These are phyloP conservation scores for Leptobrachium ailaonicum DNA, from an alignment of 2,113 vertebrate species.

Conservation along the genomic window DNA sequence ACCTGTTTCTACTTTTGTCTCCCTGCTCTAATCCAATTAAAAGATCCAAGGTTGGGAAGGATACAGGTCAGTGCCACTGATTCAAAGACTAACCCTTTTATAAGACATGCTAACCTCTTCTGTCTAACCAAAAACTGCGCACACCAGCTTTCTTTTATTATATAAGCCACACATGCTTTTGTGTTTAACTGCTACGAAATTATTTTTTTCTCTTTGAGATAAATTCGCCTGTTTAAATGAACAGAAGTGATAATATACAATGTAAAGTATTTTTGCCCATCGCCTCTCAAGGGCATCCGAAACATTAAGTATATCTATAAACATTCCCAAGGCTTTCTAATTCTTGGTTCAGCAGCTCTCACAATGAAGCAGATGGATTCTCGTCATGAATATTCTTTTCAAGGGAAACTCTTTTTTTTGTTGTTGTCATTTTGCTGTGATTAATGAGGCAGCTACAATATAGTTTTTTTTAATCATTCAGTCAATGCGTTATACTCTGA, in stretches of 20 bases:
- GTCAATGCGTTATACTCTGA: neutral
- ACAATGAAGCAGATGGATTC: slow-evolving; percentile 36
- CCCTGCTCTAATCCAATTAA: too few species aligned
- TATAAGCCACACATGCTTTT: too few species aligned
- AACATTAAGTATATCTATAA: slow-evolving; percentile 23
- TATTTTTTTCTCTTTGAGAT: too few species aligned
- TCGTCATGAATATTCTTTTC: slow-evolving; percentile 38
- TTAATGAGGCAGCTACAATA: slow-evolving; percentile 14
- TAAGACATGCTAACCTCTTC: too few species aligned
- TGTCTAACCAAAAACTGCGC: too few species aligned
- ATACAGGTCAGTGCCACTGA: too few species aligned
- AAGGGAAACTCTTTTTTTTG: slow-evolving; percentile 13
- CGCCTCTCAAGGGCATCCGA: slow-evolving; percentile 5
- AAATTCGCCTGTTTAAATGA: too few species aligned
- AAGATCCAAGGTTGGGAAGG: too few species aligned
- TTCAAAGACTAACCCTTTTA: too few species aligned
- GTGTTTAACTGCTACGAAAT: too few species aligned
- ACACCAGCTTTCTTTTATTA: too few species aligned
- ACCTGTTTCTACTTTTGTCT: too few species aligned
- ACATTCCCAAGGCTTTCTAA: slow-evolving; percentile 25
- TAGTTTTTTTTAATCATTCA: slow-evolving; percentile 23
- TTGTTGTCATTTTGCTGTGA: slow-evolving; percentile 7
- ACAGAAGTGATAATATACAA: neutral
- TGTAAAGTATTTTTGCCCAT: neutral
- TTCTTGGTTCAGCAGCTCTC: neutral